phyloP scores from a whole-genome alignment of 2,888 invertebrate genomes.

The Anagyrus pseudococci region DNA sequence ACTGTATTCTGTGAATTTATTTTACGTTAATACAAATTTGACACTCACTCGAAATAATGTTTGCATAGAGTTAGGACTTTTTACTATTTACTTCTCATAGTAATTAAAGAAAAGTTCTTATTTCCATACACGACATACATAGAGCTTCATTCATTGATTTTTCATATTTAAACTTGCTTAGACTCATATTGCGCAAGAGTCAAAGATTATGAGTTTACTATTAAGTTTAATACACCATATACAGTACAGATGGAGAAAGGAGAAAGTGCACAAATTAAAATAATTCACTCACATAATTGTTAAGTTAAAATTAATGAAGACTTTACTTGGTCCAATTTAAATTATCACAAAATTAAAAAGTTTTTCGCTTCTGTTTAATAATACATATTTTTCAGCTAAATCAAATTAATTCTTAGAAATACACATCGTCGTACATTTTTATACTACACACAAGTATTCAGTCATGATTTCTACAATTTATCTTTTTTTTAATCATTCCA shows the following conservation, averaged over 20 bases:
- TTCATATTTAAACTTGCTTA: conserved; percentile 26
- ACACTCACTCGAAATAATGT: conserved; percentile 56
- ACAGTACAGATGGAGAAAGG: conserved; percentile 38
- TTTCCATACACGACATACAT: conserved; percentile 45
- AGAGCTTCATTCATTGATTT: conserved; percentile 41
- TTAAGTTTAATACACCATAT: conserved; percentile 37
- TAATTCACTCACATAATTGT: too few relatives aligned
- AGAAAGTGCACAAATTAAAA: conserved; percentile 36
- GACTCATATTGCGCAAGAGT: conserved; percentile 33
- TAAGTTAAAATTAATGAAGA: too few relatives aligned
- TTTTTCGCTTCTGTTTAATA: neutral
- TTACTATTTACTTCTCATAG: conserved; percentile 46
- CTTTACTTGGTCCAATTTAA: too few relatives aligned
- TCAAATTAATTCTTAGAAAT: conserved; percentile 24
- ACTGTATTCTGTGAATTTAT: conserved; percentile 53
- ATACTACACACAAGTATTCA: conserved; percentile 21
- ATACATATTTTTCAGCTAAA: neutral
- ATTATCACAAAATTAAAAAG: too few relatives aligned
- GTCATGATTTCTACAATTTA: conserved; percentile 26
- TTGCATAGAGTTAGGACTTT: conserved; percentile 49
- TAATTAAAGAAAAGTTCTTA: conserved; percentile 44
- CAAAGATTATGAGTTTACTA: conserved; percentile 25
- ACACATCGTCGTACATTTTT: conserved; percentile 13
- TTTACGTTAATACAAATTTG: conserved; percentile 60
- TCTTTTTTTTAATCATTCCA: conserved; percentile 22